phyloP scores from a whole-genome alignment of 2,888 invertebrate species.

The Hirtodrosophila duncani region DNA sequence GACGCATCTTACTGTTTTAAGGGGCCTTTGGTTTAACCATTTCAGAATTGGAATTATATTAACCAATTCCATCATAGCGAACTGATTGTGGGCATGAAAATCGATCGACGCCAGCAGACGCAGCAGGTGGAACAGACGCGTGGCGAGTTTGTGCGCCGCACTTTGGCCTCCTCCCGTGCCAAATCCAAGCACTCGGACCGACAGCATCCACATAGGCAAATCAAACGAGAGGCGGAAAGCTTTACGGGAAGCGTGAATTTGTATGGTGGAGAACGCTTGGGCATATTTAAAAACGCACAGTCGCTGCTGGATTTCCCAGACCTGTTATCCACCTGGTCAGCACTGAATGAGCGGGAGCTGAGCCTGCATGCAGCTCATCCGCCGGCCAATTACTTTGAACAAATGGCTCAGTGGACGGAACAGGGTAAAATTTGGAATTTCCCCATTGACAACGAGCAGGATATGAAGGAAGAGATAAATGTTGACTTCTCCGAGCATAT shows the following conservation, averaged over 20 bases:
- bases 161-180: constrained; percentile 57
- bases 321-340: constrained; percentile 84
- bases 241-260: constrained; percentile 81
- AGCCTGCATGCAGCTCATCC: constrained; percentile 84
- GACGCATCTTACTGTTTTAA: no score
- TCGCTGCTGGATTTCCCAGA: constrained; percentile 63
- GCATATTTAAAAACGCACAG: constrained; percentile 81
- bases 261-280: constrained; percentile 82
- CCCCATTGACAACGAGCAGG: constrained; percentile 98
- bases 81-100: constrained; percentile 87
- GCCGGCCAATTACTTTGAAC: constrained; percentile 93
- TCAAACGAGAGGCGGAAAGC: constrained; percentile 60
- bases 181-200: constrained; percentile 20
- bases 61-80: constrained; percentile 80
- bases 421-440: constrained; percentile 97
- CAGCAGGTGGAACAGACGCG: constrained; percentile 54
- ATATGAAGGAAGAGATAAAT: constrained; percentile 82
- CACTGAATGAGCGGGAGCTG: constrained; percentile 83
- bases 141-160: constrained; percentile 78
- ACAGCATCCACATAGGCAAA: constrained; percentile 31
- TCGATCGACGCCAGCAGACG: constrained; percentile 80
- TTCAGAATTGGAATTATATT: not conserved
- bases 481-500: constrained; percentile 95
- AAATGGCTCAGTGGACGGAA: constrained; percentile 95
- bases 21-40: no score